A percentile compares a stretch with the other conserved stretches of the same genome.
Conservation (phyloP, 1,140 invertebrate genomes). For the Glossosoma conforme region DNA sequence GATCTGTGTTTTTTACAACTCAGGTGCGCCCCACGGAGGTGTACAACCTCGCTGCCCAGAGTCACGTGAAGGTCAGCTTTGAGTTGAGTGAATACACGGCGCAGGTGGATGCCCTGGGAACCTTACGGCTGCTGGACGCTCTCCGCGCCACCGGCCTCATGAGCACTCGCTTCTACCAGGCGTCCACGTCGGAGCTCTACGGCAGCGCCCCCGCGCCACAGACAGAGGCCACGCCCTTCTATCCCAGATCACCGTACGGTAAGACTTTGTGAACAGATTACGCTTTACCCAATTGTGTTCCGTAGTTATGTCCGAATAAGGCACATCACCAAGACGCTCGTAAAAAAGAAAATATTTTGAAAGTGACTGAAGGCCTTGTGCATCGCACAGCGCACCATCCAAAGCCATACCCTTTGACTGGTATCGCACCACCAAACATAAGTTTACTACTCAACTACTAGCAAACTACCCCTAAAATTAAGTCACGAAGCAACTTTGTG, state of each 20-base stretch:
- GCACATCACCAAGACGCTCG: too few species aligned
- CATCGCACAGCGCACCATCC: not conserved
- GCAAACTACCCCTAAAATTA: too few species aligned
- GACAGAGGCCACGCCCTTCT: slow-evolving; percentile 97
- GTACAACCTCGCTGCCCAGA: slow-evolving; percentile 99
- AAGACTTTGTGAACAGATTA: too few species aligned
- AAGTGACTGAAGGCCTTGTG: too few species aligned
- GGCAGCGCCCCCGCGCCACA: slow-evolving; percentile 98
- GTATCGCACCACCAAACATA: too few species aligned
- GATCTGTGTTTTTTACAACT: slow-evolving; percentile 6
- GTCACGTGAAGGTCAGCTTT: slow-evolving; percentile 97
- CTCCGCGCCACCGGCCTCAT: slow-evolving; percentile 88
- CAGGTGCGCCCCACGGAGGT: slow-evolving; percentile 86
- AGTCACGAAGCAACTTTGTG: too few species aligned
- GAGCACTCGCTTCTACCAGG: slow-evolving; percentile 92
- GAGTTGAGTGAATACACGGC: slow-evolving; percentile 99
- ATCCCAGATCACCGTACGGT: slow-evolving; percentile 99
- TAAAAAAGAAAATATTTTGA: too few species aligned
- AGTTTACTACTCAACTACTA: too few species aligned
- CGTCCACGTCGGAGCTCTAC: slow-evolving; percentile 97
- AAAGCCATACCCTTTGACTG: too few species aligned
- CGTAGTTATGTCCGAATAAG: too few species aligned
- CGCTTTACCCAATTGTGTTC: too few species aligned
- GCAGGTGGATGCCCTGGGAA: slow-evolving; percentile 98
- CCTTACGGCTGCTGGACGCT: slow-evolving; percentile 90